Evolutionary conservation across 2,888 invertebrate species (phyloP), one percentile per base, ranked within the genome.

Genomic region (Blera fallax): DNA sequence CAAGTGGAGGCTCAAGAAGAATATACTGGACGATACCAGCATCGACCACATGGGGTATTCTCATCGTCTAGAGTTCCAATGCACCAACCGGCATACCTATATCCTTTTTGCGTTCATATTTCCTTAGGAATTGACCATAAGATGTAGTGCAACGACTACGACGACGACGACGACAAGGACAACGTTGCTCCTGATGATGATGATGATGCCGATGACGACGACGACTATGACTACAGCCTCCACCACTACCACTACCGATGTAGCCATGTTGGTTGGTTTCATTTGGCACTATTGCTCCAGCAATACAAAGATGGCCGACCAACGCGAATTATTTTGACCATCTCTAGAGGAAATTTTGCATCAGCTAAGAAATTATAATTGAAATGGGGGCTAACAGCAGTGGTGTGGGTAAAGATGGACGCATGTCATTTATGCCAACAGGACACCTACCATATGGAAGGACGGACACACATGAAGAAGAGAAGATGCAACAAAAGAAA

Each of bases 301-400:
- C 64, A 58, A 11, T 62, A 74, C 80, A 81, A 85, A 85, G 76
- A 85, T 85, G 85, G 85, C 85, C 81, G 85, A 85, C 85, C 81
- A 62, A 73, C 87, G 87, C 82, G 87, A 87, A 73, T 87, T 82
- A 87, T 82, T 87, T 87, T 82, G 82, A 78, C 82, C 77, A 81
- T 82, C 82, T 82, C 81, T 87, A 52, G 77, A 87, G 87, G 69
- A 87, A 87, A 87, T 78, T 82, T 87, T 82, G 87, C 87, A 87
- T 87, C 87, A 78, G 77, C 82, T 82, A 82, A 87, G 87, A 87
- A 87, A 87, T 87, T 87, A 87, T 82, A 87, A 87, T 87, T 87
- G 87, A 87, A 87, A 87, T 78, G 87, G 82, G 67, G 82, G 67
- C 87, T 52, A 65, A 54, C 54, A 54, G n/a, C 69, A 54, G 27